Percentiles rank a stretch among this genome's conserved stretches.
Evolutionary conservation across 2,888 invertebrate species (phyloP).

Genomic region (Rhyacophila evoluta): DNA sequence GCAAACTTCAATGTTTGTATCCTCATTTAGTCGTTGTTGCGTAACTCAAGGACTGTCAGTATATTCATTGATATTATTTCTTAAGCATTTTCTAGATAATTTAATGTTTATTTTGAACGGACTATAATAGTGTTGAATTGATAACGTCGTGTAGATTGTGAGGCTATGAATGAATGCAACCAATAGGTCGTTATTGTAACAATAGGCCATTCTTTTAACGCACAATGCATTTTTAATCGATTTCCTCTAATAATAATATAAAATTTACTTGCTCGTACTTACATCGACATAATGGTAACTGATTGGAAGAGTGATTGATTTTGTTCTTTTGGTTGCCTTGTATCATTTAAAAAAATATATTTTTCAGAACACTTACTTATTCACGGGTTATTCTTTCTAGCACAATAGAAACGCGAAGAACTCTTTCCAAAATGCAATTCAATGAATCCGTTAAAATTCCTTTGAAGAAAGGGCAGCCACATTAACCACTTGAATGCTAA

Average conservation of each 20-base stretch:
- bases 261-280: background rate
- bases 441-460: background rate
- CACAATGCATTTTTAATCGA: constrained; percentile 22
- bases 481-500: background rate
- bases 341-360: background rate
- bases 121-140: no score
- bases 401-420: background rate
- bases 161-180: no score
- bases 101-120: no score
- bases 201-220: background rate
- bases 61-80: no score
- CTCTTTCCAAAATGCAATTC: background rate
- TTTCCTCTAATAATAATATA: background rate
- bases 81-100: no score
- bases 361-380: background rate
- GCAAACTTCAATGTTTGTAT: no score
- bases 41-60: no score
- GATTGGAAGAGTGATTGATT: background rate
- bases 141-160: no score
- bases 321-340: background rate
- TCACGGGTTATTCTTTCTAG: background rate
- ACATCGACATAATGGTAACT: background rate
- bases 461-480: background rate
- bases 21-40: no score
- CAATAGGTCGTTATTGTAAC: background rate